Evolutionary conservation across 2,113 vertebrate genomes (phyloP).

Genomic region (Cepphus grylle): DNA sequence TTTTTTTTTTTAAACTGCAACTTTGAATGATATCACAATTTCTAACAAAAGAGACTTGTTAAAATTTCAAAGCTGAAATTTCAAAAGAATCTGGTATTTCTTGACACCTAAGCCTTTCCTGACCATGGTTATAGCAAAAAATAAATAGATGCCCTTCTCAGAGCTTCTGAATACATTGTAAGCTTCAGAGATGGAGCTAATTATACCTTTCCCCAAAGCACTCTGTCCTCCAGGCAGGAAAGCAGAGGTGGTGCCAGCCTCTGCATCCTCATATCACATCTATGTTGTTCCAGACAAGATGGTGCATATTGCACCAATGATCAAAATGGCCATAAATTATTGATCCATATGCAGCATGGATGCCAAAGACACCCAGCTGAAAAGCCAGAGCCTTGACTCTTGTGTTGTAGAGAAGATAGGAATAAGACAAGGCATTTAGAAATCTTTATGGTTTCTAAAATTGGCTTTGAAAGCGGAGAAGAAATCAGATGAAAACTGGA

Average conservation of each 20-base stretch:
- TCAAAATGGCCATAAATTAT: neutral
- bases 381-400: neutral
- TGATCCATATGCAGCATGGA: neutral
- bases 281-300: neutral
- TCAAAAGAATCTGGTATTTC: neutral
- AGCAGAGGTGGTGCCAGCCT: neutral
- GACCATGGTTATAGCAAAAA: neutral
- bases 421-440: neutral
- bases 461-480: neutral
- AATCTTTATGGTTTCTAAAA: neutral
- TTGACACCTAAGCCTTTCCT: neutral
- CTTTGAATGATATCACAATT: neutral
- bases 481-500: neutral
- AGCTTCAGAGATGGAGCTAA: neutral
- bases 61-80: neutral
- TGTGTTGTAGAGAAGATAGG: neutral
- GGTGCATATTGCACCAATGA: fast-evolving
- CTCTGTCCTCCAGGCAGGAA: neutral
- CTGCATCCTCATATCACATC: neutral
- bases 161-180: neutral
- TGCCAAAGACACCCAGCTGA: fast-evolving
- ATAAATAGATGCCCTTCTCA: neutral
- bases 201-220: neutral
- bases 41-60: neutral
- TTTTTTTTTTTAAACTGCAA: neutral